Base-by-base conservation (phyloP, 2,888 invertebrate species). In the Carterocephalus palaemon region DNA sequence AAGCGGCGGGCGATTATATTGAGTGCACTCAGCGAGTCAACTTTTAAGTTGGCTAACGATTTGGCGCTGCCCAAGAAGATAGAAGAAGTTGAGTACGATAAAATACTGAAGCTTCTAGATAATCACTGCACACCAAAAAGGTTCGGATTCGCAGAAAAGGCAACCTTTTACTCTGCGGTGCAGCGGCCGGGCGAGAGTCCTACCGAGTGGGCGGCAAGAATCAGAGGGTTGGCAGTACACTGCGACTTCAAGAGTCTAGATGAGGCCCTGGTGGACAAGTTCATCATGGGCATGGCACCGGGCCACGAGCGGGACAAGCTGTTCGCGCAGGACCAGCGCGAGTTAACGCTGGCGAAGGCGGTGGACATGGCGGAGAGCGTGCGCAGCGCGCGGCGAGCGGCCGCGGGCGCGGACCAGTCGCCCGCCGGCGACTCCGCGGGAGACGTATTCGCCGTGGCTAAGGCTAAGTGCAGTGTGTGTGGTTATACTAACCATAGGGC, bases 381-480 rank as follows among this genome's bases (percentile, higher is more conserved):
- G 39, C 39, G 34, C 15, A 41, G 47, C 13, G 41, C 41, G 13
- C 41, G 47, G 31, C 3, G n/a, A 13, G 9, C 26, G 34, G 26
- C 26, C 39, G 16, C 23, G 19, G 20, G 8, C 16, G 17, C 16
- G 36, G 9, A n/a, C 23, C 19, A 19, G 26, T 17, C 9, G 36
- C 38, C 32, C n/a, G n/a, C n/a, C n/a, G n/a, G n/a, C n/a, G n/a
- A n/a, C n/a, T n/a, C n/a, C n/a, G n/a, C n/a, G n/a, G n/a, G n/a
- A n/a, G n/a, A n/a, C n/a, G n/a, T n/a, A n/a, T n/a, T n/a, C n/a
- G n/a, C n/a, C n/a, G n/a, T n/a, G n/a, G n/a, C n/a, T n/a, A n/a
- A n/a, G 17, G 54, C 42, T 16, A 57, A 60, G 49, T 59, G 59
- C 26, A 51, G 40, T 24, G 47, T 47, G 22, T 52, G 52, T 8